A percentile compares a stretch with the other conserved stretches of the same genome.
Conservation (phyloP, 2,888 invertebrate genomes). For the Oeneis ivallda region DNA sequence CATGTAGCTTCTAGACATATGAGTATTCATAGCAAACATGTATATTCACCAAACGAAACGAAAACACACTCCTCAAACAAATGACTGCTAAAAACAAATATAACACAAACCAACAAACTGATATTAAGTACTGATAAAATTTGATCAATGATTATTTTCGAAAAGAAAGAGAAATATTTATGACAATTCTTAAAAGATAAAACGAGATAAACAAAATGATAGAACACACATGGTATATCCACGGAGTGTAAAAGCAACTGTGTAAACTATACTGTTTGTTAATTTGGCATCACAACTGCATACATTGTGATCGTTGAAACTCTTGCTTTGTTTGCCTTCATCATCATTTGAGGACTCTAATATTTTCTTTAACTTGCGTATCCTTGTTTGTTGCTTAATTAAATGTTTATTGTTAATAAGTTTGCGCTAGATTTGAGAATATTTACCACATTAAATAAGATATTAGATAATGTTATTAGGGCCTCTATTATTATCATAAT, state of each 20-base stretch:
- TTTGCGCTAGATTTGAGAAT: too few species aligned
- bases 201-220: constrained; percentile 44
- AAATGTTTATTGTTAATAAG: background rate
- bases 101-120: background rate
- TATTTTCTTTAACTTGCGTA: constrained; percentile 5
- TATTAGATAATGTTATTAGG: background rate
- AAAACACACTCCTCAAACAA: background rate
- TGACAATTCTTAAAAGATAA: constrained; percentile 44
- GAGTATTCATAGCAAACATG: too few species aligned
- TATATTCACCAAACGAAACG: background rate
- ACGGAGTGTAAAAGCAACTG: constrained; percentile 55
- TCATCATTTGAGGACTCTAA: background rate
- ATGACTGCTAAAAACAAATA: background rate
- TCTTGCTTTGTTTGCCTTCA: constrained; percentile 11
- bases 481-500: background rate
- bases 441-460: background rate
- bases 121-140: constrained; percentile 7
- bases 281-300: constrained; percentile 25
- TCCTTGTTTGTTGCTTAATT: background rate
- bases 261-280: constrained; percentile 49
- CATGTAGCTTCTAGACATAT: too few species aligned
- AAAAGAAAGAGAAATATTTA: background rate
- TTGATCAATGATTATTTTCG: background rate
- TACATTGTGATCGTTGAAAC: constrained; percentile 16
- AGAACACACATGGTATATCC: constrained; percentile 53